Percentiles rank a stretch among this genome's conserved stretches.
Conservation (phyloP, 2,888 invertebrate species). For the Catocala sponsa region DNA sequence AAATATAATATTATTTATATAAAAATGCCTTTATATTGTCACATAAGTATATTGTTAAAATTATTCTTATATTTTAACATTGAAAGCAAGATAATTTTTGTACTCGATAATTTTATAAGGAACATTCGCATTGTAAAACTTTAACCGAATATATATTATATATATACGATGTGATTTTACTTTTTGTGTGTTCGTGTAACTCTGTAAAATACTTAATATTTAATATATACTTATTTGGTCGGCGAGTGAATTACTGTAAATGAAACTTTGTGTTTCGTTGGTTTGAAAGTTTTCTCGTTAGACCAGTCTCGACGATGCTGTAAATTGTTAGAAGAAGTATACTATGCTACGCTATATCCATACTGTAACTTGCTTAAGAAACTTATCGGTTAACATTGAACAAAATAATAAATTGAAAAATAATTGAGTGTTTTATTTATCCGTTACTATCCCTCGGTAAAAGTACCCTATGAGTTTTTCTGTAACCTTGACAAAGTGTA, state of each 20-base stretch:
- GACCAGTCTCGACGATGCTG: constrained; percentile 43
- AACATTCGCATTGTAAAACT: constrained; percentile 27
- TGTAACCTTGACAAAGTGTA: too few relatives aligned
- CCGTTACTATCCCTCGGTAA: too few relatives aligned
- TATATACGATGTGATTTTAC: constrained; percentile 48
- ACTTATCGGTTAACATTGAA: constrained; percentile 84
- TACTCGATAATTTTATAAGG: constrained; percentile 65
- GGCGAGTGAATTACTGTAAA: constrained; percentile 37
- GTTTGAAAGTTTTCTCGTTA: constrained; percentile 23
- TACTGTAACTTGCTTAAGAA: constrained; percentile 83
- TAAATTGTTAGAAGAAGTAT: constrained; percentile 57
- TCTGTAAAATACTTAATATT: constrained; percentile 67
- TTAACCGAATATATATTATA: constrained; percentile 28
- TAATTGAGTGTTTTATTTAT: constrained; percentile 41
- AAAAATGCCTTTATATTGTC: constrained; percentile 58
- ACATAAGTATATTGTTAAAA: constrained; percentile 50
- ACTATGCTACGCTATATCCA: constrained; percentile 74
- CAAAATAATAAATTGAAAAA: constrained; percentile 77
- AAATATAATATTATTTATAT: constrained; percentile 44
- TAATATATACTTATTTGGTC: constrained; percentile 50
- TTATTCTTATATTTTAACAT: constrained; percentile 50
- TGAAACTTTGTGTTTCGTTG: constrained; percentile 15
- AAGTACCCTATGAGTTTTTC: too few relatives aligned
- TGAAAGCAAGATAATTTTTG: constrained; percentile 69
- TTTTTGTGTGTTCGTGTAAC: constrained; percentile 66